Percentiles rank a stretch among this genome's conserved stretches.
phyloP scores from a whole-genome alignment of 2,888 invertebrate species.

The Ormyrus thymus region DNA sequence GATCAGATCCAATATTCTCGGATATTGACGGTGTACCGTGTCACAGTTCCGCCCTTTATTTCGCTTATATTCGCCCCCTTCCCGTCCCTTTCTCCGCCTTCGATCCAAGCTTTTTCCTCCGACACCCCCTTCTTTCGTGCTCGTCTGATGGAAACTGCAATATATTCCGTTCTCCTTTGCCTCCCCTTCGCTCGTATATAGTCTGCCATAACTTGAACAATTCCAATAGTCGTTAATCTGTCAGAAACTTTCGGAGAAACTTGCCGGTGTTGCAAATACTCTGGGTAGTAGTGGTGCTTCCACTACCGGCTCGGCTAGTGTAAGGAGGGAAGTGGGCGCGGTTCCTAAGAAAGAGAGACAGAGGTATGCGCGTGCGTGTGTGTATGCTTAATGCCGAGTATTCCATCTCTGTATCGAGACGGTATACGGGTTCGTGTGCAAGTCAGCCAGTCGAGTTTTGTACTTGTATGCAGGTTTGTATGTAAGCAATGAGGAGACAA shows the following conservation, averaged over 20 bases:
- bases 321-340: not conserved
- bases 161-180: slow-evolving; percentile 37
- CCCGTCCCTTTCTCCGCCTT: not conserved
- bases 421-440: too few relatives aligned
- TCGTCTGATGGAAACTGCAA: slow-evolving; percentile 31
- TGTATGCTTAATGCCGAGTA: not conserved
- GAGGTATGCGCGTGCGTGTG: slow-evolving; percentile 43
- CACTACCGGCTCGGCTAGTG: not conserved
- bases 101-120: slow-evolving; percentile 17
- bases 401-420: not conserved
- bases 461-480: too few relatives aligned
- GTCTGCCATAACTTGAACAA: slow-evolving; percentile 67
- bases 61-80: slow-evolving; percentile 25
- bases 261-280: slow-evolving; percentile 68
- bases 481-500: slow-evolving; percentile 45
- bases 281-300: slow-evolving; percentile 48
- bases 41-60: slow-evolving; percentile 53
- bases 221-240: slow-evolving; percentile 73
- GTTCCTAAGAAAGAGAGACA: not conserved
- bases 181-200: slow-evolving; percentile 34
- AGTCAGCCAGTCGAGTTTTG: too few relatives aligned
- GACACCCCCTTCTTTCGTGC: slow-evolving; percentile 12
- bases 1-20: slow-evolving; percentile 63
- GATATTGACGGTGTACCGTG: slow-evolving; percentile 61
- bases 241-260: slow-evolving; percentile 69